A percentile compares a stretch with the other conserved stretches of the same genome.
These are phyloP conservation scores for Gavialis gangeticus DNA, from an alignment of 2,113 vertebrate species.

Conservation along the genomic window DNA sequence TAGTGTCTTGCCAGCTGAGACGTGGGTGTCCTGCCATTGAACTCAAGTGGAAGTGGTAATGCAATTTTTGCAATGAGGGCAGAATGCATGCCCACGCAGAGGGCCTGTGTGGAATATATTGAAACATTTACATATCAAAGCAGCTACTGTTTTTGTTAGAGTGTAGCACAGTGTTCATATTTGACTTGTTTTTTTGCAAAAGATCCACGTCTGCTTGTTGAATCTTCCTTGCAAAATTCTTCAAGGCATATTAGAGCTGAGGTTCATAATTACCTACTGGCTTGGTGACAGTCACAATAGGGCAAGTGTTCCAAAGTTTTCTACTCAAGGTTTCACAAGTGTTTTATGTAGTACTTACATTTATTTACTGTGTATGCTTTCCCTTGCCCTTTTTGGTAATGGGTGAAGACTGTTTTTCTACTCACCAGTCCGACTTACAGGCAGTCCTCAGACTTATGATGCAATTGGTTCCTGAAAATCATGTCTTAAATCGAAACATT, in stretches of 20 bases:
- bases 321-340: accelerated
- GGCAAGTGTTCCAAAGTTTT: not conserved
- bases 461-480: no score
- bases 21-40: not conserved
- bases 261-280: not conserved
- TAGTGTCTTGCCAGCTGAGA: not conserved
- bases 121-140: not conserved
- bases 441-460: no score
- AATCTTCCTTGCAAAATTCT: not conserved
- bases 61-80: not conserved
- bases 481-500: no score
- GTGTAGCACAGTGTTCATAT: not conserved
- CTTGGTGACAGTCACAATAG: not conserved
- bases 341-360: accelerated
- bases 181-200: no score
- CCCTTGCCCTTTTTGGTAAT: accelerated
- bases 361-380: not conserved
- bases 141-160: not conserved
- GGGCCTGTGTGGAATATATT: not conserved
- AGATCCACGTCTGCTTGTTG: not conserved
- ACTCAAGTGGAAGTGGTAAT: not conserved
- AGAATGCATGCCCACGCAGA: not conserved
- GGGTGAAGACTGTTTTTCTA: no score
- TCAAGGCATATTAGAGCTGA: not conserved
- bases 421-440: no score